A percentile compares a stretch with the other conserved stretches of the same genome.
Conservation (phyloP, 2,888 invertebrate species). For the Drosophila austrosaltans region DNA sequence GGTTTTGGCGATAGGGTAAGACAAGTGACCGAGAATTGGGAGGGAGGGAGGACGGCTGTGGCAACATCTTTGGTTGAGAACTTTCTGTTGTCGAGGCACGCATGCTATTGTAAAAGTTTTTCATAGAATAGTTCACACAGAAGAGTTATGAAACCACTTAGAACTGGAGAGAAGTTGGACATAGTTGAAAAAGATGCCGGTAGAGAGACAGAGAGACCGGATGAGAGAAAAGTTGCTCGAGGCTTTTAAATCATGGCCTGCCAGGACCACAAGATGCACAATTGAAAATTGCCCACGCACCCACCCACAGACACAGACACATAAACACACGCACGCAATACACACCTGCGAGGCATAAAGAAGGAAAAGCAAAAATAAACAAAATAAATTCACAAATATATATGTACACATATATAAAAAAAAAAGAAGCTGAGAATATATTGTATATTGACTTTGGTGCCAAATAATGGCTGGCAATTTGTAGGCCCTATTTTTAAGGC, state of each 20-base stretch:
- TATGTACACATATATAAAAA: slow-evolving; percentile 19
- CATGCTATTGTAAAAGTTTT: slow-evolving; percentile 51
- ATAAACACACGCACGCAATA: slow-evolving; percentile 2
- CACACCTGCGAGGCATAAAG: slow-evolving; percentile 32
- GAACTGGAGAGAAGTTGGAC: slow-evolving; percentile 36
- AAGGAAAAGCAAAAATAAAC: slow-evolving; percentile 28
- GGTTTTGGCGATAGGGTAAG: slow-evolving; percentile 22
- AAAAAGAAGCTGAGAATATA: slow-evolving; percentile 37
- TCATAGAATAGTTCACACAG: slow-evolving; percentile 48
- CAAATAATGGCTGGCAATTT: slow-evolving; percentile 77
- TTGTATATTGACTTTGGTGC: slow-evolving; percentile 46
- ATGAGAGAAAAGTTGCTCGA: slow-evolving; percentile 48
- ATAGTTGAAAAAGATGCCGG: slow-evolving; percentile 17
- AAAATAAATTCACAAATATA: slow-evolving; percentile 43
- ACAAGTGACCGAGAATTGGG: slow-evolving; percentile 8
- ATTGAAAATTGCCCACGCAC: slow-evolving; percentile 42
- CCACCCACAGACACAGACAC: background rate
- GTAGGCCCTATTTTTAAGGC: slow-evolving; percentile 65
- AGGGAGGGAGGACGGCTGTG: slow-evolving; percentile 4
- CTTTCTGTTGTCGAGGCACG: slow-evolving; percentile 18
- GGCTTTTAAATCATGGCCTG: slow-evolving; percentile 70
- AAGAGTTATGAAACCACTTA: slow-evolving; percentile 64
- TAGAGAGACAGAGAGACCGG: slow-evolving; percentile 10
- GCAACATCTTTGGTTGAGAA: slow-evolving; percentile 12
- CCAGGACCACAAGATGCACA: slow-evolving; percentile 57